Evolutionary conservation across 2,888 invertebrate genomes (phyloP).

Genomic region (Rhamnusium bicolor): DNA sequence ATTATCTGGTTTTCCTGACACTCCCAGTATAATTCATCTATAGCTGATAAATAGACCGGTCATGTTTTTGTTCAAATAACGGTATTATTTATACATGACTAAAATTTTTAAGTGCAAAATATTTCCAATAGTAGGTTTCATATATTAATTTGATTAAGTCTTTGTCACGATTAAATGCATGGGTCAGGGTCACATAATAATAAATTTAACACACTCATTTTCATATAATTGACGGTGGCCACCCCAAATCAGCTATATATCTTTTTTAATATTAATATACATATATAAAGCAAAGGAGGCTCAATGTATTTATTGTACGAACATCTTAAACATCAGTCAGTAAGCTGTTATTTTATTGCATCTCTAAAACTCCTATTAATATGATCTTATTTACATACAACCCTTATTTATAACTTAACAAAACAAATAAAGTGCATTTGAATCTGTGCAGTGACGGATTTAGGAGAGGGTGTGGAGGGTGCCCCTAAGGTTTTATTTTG

Average conservation of each 20-base stretch:
- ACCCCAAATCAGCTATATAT: constrained; percentile 2
- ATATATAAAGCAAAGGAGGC: neutral
- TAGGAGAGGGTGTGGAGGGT: no score
- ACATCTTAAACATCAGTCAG: no score
- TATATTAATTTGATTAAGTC: constrained; percentile 32
- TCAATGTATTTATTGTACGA: no score
- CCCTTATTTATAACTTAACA: no score
- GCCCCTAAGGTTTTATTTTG: no score
- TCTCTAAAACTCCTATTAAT: no score
- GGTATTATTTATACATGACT: constrained; percentile 38
- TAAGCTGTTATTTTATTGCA: no score
- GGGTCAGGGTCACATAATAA: constrained; percentile 45
- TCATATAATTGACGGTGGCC: neutral
- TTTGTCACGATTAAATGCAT: constrained; percentile 45
- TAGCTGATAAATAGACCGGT: constrained; percentile 2
- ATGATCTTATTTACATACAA: no score
- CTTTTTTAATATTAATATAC: neutral
- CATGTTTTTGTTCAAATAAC: constrained; percentile 41
- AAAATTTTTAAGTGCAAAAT: constrained; percentile 41
- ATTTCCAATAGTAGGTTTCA: constrained; percentile 35
- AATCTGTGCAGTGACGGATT: no score
- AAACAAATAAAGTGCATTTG: no score
- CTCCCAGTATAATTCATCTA: neutral
- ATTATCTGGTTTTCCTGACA: neutral
- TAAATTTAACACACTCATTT: constrained; percentile 32